Evolutionary conservation across 2,888 invertebrate genomes (phyloP), one percentile per base, ranked within the genome.

Genomic region (Amblyteles armatorius): DNA sequence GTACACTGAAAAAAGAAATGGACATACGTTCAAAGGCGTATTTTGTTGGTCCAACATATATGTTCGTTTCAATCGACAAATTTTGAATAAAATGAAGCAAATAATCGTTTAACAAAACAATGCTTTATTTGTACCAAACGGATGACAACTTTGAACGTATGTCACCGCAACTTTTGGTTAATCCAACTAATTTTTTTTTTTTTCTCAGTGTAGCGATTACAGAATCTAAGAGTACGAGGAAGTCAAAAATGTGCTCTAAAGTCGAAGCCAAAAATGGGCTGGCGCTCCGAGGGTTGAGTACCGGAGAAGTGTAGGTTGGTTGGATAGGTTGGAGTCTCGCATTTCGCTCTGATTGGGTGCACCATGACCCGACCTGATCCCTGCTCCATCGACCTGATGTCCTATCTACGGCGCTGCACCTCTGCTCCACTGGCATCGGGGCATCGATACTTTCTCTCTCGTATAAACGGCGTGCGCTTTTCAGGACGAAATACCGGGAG

Each of bases 371-470:
- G 79, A 82, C 85, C 82, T 72, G 79, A 82, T 50, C 82, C 67
- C 76, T 36, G 26, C 48, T 44, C 40, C 77, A 44, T 36, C 69
- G 82, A 84, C 63, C 48, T 69, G 78, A 79, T 82, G 60, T 85
- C 79, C 79, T 72, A 82, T 79, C 69, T 71, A 11, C 26, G 57
- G 63, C 48, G 85, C 83, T 82, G 85, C 85, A 85, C 85, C 85
- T 85, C 72, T 57, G 63, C 71, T 72, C 65, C 63, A 55, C 19
- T 44, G 65, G 71, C 79, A 82, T 85, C 85, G 50, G 40, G 19
- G 73, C 73, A 82, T 83, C 83, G 83, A 83, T 85, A 85, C 85
- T 85, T 85, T 85, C 85, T 83, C 85, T 83, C 82, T 67, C 65
- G 84, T 65, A 57, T 74, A 60, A 48, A 11, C 63, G 48, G 11